Percentiles rank a stretch among this genome's conserved stretches.
Evolutionary conservation across 2,888 invertebrate species (phyloP).

Genomic region (Nephrotoma flavescens): DNA sequence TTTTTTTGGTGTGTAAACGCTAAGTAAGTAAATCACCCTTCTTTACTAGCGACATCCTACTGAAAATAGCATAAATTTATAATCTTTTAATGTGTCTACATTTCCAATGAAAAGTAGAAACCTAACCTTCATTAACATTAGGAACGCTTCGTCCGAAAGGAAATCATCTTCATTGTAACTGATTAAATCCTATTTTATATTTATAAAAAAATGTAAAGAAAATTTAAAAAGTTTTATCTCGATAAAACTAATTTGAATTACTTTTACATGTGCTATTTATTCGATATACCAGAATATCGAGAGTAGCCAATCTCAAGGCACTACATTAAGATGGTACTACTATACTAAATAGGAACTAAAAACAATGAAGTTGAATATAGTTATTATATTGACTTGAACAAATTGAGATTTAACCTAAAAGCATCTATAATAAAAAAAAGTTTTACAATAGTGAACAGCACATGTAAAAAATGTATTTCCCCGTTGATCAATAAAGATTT

Average conservation of each 20-base stretch:
- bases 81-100: background rate
- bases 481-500: background rate
- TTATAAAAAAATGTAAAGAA: conserved; percentile 1
- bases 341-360: background rate
- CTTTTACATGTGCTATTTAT: background rate
- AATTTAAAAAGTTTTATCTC: background rate
- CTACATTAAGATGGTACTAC: background rate
- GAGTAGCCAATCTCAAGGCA: background rate
- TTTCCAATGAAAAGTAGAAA: background rate
- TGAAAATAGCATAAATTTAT: background rate
- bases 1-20: background rate
- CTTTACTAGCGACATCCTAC: background rate
- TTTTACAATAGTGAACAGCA: background rate
- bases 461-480: background rate
- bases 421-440: background rate
- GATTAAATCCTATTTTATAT: conserved; percentile 16
- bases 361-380: too few relatives aligned
- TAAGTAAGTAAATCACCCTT: background rate
- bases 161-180: conserved; percentile 28
- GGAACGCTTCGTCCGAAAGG: conserved; percentile 27
- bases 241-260: background rate
- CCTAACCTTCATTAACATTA: conserved; percentile 31
- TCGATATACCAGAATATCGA: background rate
- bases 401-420: background rate
- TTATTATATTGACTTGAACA: background rate